A percentile compares a stretch with the other conserved stretches of the same genome.
These are phyloP conservation scores for Nylanderia fulva DNA, from an alignment of 1,140 invertebrate species.

Conservation along the genomic window DNA sequence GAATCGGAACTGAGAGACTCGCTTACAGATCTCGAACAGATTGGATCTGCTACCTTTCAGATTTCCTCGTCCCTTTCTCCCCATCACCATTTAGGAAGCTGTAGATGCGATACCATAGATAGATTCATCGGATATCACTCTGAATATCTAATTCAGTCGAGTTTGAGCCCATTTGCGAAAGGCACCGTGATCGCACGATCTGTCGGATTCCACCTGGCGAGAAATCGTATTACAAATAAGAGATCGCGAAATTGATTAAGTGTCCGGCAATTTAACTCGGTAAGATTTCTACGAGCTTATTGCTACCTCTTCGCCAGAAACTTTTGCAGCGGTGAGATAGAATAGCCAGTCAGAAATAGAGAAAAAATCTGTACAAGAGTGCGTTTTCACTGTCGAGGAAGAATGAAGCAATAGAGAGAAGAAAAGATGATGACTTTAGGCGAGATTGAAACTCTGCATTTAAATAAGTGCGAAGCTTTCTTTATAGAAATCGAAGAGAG, in stretches of 20 bases:
- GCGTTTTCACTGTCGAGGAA: background rate
- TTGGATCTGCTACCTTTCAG: background rate
- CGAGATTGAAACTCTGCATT: background rate
- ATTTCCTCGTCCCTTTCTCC: background rate
- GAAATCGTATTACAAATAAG: constrained; percentile 2
- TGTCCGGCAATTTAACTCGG: background rate
- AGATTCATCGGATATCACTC: background rate
- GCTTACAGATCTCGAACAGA: background rate
- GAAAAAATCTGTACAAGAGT: background rate
- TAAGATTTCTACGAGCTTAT: background rate
- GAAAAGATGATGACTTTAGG: background rate
- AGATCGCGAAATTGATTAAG: constrained; percentile 4
- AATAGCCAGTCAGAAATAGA: background rate
- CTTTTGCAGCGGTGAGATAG: background rate
- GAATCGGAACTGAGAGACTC: background rate
- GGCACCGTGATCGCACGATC: background rate
- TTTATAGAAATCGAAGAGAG: too few species aligned
- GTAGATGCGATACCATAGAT: background rate
- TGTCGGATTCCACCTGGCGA: constrained; percentile 29
- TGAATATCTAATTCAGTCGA: background rate
- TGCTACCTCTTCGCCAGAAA: background rate
- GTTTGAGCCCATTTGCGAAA: background rate
- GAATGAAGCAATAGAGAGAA: background rate
- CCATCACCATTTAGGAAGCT: background rate
- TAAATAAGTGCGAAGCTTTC: background rate